Evolutionary conservation across 2,888 invertebrate genomes (phyloP).

Genomic region (Alitta virens): DNA sequence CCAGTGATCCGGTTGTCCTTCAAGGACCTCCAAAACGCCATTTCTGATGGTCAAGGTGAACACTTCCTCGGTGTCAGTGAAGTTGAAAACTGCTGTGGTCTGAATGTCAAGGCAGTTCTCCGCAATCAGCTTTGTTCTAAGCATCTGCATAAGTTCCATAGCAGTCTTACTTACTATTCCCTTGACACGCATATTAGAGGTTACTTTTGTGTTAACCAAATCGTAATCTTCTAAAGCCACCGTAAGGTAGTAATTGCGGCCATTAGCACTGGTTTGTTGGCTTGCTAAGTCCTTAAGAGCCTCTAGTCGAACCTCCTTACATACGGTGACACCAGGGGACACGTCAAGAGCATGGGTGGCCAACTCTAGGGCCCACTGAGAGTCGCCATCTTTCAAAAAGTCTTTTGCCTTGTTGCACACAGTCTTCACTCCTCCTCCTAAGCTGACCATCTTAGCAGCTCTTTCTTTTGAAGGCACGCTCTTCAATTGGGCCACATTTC

Average conservation of each 20-base stretch:
- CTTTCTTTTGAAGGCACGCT: conserved; percentile 25
- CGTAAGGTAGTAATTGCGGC: conserved; percentile 41
- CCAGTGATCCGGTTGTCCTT: conserved; percentile 15
- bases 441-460: conserved; percentile 32
- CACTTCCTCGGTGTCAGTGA: conserved; percentile 29
- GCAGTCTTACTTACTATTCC: not conserved
- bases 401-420: conserved; percentile 20
- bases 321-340: conserved; percentile 27
- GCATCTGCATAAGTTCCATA: conserved; percentile 22
- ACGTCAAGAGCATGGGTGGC: conserved; percentile 29
- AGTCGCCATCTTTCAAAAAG: conserved; percentile 35
- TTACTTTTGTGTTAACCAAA: conserved; percentile 7
- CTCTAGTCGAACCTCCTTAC: conserved; percentile 33
- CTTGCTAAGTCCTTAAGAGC: conserved; percentile 30
- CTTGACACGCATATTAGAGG: not conserved
- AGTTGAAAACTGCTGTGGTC: conserved; percentile 23
- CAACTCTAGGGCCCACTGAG: conserved; percentile 43
- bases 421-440: conserved; percentile 32
- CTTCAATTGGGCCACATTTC: conserved; percentile 17
- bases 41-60: conserved; percentile 35
- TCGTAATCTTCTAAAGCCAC: conserved; percentile 36
- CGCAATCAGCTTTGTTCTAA: conserved; percentile 33
- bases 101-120: conserved; percentile 26
- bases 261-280: conserved; percentile 38
- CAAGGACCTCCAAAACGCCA: conserved; percentile 26